Conservation (phyloP, 1,140 invertebrate species). For the Kradibia gibbosae region DNA sequence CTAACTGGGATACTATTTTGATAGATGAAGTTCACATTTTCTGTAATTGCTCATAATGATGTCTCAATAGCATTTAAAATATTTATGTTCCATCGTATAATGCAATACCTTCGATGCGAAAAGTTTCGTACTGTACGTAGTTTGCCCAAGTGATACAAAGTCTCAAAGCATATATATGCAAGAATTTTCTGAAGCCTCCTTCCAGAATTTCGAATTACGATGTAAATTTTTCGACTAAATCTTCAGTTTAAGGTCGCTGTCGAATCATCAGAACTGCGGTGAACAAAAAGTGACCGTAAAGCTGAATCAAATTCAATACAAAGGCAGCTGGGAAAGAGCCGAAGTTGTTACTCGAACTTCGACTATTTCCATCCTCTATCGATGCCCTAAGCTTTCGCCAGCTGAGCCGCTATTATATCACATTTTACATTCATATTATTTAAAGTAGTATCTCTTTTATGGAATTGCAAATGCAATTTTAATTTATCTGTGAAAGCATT, state of each 20-base stretch:
- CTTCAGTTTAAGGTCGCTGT: background rate
- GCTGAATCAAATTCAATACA: background rate
- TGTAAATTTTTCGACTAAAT: background rate
- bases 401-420: background rate
- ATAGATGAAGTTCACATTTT: background rate
- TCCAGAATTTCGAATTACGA: background rate
- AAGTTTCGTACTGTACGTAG: background rate
- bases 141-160: background rate
- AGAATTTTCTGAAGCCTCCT: background rate
- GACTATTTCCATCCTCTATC: background rate
- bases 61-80: background rate
- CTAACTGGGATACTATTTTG: background rate
- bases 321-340: background rate
- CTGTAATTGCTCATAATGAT: background rate
- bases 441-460: background rate
- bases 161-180: background rate
- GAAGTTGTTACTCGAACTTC: background rate
- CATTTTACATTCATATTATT: slow-evolving; percentile 4
- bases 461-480: background rate
- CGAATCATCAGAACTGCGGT: background rate
- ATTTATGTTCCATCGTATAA: background rate
- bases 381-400: background rate
- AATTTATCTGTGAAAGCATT: background rate
- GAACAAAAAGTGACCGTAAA: background rate
- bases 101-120: background rate